Conservation (phyloP, 2,113 vertebrate species). For the Dromiciops gliroides region DNA sequence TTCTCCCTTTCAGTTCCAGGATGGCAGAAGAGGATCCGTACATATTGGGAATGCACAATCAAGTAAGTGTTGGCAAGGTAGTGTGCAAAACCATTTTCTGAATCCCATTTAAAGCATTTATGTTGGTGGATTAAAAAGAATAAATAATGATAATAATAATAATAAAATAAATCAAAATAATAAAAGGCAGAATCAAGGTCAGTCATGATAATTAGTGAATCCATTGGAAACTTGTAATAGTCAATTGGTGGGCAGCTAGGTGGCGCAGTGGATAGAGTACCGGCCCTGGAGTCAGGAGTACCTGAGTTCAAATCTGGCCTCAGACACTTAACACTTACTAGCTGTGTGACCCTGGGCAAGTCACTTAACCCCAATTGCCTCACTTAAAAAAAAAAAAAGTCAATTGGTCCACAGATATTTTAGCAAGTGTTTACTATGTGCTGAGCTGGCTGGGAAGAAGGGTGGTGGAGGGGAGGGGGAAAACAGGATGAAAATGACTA, state of each 20-base stretch:
- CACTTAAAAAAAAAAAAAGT: no score
- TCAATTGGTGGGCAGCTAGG: no score
- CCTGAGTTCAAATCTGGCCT: no score
- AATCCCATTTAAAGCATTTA: background rate
- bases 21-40: conserved; percentile 85
- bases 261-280: no score
- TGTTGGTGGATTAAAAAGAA: background rate
- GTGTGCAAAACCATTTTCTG: background rate
- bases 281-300: no score
- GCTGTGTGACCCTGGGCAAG: no score
- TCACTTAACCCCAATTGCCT: no score
- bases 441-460: no score
- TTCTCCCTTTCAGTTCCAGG: conserved; percentile 78
- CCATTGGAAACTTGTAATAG: background rate
- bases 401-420: no score
- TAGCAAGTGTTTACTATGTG: background rate
- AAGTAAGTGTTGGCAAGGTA: conserved; percentile 76
- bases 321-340: no score
- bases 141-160: no score
- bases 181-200: background rate
- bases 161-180: no score
- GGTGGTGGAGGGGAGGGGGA: background rate
- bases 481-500: background rate
- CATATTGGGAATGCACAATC: conserved; percentile 81
- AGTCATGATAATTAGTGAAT: background rate